Evolutionary conservation across 1,140 invertebrate genomes (phyloP), one percentile per base, ranked within the genome.

Genomic region (Caerostris extrusa): DNA sequence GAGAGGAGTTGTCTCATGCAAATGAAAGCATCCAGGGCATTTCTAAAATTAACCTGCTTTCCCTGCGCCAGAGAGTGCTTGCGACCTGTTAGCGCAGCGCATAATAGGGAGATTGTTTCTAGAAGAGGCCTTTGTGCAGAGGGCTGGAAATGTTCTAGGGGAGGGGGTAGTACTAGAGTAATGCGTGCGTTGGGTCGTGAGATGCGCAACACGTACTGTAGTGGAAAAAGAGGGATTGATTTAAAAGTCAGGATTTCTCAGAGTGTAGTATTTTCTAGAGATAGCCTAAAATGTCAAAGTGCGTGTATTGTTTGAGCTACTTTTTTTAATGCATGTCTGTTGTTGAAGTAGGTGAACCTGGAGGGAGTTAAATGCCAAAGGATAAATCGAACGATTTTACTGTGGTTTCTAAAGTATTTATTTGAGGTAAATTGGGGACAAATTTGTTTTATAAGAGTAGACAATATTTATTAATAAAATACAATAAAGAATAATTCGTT

Each of bases 21-120:
- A 85, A 85, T 85, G 56, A 85, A 19, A 17, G 55, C 82, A 58
- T 85, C 82, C 82, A 85, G 56, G 5, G 55, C 55, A 85, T 85
- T 85, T 85, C 82, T 85, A 85, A 85, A 85, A 85, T 85, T 85
- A 85, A 85, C 82, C 82, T 57, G 55, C 55, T 19, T 57, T 56
- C 57, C 71, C 82, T 85, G 82, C 82, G 82, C 57, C 56, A 14
- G 19, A 3, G 1, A 58, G 82, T 34, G 34, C 34, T 34, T 19
- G 17, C 19, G 55, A 85, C 55, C 56, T 85, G 82, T 85, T 58
- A 34, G 55, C 55, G 57, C 82, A 34, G 82, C 82, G 82, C 82
- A 85, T 85, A 85, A 85, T 58, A 58, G 82, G 34, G 56, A 58
- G 57, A 85, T 85, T 57, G 82, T 85, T 85, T 85, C 82, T 17